Evolutionary conservation across 2,888 invertebrate genomes (phyloP).

Genomic region (Slavum lentiscoides): DNA sequence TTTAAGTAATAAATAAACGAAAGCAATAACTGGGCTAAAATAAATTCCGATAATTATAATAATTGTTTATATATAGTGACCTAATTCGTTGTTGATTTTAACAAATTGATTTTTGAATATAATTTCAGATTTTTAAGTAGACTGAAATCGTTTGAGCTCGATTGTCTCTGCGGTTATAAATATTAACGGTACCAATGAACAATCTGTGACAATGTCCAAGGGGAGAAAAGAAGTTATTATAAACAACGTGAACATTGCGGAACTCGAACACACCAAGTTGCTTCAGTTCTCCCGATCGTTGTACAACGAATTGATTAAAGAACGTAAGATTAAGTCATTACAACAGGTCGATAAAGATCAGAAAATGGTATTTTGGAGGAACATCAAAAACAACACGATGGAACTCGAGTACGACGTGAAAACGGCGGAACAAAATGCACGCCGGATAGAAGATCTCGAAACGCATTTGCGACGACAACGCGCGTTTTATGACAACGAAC

Average conservation of each 20-base stretch:
- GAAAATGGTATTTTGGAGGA: neutral
- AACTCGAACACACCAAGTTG: neutral
- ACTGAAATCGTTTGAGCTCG: too few relatives aligned
- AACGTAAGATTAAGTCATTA: neutral
- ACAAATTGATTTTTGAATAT: too few relatives aligned
- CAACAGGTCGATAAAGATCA: neutral
- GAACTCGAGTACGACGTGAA: neutral
- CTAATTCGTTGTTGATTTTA: too few relatives aligned
- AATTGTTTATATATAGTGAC: too few relatives aligned
- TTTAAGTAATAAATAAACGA: too few relatives aligned
- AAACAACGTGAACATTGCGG: neutral
- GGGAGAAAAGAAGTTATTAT: neutral
- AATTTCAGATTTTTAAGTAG: too few relatives aligned
- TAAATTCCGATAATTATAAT: too few relatives aligned
- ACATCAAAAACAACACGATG: neutral
- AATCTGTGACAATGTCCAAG: neutral
- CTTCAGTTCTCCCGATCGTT: neutral
- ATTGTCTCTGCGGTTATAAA: too few relatives aligned
- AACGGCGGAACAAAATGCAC: neutral
- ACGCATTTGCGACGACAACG: neutral
- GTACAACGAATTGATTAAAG: neutral
- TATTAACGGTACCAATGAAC: too few relatives aligned
- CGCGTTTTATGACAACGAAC: neutral
- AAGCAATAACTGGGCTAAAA: too few relatives aligned
- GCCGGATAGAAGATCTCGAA: neutral